Conservation (phyloP, 2,797 vertebrate genomes). For the Nannoperca australis region DNA sequence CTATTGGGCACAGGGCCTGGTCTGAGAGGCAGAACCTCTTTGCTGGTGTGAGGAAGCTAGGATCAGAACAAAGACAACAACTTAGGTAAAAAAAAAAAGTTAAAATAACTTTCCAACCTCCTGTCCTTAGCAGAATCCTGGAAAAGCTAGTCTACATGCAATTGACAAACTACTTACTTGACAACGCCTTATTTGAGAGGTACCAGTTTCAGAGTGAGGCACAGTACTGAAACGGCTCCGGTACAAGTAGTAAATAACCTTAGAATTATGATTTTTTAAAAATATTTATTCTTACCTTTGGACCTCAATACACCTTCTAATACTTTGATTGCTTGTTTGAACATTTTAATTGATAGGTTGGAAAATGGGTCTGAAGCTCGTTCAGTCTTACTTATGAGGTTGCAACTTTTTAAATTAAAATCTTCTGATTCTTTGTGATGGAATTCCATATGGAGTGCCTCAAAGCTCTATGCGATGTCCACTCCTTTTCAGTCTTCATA, state of each 20-base stretch:
- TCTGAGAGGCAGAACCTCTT: slow-evolving; percentile 80
- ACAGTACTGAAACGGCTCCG: background rate
- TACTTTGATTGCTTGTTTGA: background rate
- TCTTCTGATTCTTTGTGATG: background rate
- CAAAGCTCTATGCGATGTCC: background rate
- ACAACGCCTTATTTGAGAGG: background rate
- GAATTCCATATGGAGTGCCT: background rate
- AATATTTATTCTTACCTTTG: background rate
- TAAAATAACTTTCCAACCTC: background rate
- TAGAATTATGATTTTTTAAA: background rate
- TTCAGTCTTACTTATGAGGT: background rate
- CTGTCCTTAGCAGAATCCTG: background rate
- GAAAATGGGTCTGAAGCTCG: background rate
- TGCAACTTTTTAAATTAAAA: background rate
- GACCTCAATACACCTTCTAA: background rate
- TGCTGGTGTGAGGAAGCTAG: slow-evolving; percentile 81
- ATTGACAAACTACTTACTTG: too few relatives aligned
- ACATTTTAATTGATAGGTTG: background rate
- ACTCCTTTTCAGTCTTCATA: background rate
- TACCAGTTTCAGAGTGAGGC: background rate
- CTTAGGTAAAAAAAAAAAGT: background rate
- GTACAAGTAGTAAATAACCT: background rate
- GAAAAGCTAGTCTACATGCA: background rate
- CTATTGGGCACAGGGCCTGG: slow-evolving; percentile 65
- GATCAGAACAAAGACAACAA: background rate